phyloP scores from a whole-genome alignment of 2,797 vertebrate species.

The Echiichthys vipera region DNA sequence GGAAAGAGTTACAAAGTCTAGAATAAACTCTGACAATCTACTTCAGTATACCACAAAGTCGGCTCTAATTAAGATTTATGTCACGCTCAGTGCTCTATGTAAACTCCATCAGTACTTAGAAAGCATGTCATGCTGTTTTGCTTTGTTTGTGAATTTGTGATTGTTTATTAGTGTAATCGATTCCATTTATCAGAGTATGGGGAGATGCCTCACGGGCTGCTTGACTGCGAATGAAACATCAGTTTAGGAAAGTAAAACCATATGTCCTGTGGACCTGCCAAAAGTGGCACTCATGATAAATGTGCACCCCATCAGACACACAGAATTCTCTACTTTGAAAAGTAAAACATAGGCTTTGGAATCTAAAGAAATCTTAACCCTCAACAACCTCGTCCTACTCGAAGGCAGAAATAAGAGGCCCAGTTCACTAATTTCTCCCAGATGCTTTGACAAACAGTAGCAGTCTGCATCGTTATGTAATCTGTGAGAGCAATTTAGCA shows the following conservation, averaged over 20 bases:
- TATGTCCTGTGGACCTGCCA: constrained; percentile 46
- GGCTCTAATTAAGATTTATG: background rate
- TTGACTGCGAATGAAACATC: constrained; percentile 45
- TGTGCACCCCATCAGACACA: constrained; percentile 46
- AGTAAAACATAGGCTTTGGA: constrained; percentile 47
- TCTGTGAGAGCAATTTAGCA: constrained; percentile 44
- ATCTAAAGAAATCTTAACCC: constrained; percentile 35
- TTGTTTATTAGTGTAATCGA: constrained; percentile 24
- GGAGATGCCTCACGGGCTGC: constrained; percentile 15
- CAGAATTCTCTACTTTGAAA: constrained; percentile 15
- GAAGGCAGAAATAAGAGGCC: constrained; percentile 50
- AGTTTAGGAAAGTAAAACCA: constrained; percentile 54
- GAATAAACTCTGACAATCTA: background rate
- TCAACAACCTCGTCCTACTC: constrained; percentile 36
- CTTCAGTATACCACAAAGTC: background rate
- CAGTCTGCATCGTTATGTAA: constrained; percentile 40
- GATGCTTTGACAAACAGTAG: constrained; percentile 70
- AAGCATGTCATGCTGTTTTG: constrained; percentile 1
- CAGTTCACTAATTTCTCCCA: too few relatives aligned
- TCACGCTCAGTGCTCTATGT: constrained; percentile 4
- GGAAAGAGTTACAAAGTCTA: background rate
- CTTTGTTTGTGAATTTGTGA: constrained; percentile 12
- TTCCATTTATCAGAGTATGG: constrained; percentile 1
- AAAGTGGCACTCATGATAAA: constrained; percentile 60
- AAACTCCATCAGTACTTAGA: background rate